A percentile compares a stretch with the other conserved stretches of the same genome.
Conservation (phyloP, 2,797 vertebrate species). For the Phrynocephalus vlangalii region DNA sequence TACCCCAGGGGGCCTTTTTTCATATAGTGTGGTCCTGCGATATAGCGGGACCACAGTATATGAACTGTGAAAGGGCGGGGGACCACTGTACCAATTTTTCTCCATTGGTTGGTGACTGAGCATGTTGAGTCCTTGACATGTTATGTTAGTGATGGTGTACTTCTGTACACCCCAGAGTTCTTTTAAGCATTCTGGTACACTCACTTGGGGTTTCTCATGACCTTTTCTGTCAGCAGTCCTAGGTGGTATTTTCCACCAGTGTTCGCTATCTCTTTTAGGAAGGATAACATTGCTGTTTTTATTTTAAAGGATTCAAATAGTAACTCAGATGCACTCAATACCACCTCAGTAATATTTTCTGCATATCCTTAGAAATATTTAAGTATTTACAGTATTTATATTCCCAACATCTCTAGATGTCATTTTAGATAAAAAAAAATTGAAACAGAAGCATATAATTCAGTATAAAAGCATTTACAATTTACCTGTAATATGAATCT, state of each 20-base stretch:
- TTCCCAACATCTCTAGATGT: background rate
- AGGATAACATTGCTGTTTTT: background rate
- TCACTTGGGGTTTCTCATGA: background rate
- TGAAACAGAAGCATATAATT: background rate
- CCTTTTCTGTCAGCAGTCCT: background rate
- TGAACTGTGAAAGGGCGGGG: too few relatives aligned
- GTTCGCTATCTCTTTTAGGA: background rate
- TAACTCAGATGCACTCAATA: background rate
- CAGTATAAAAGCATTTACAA: background rate
- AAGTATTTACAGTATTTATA: too few relatives aligned
- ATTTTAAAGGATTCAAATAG: background rate
- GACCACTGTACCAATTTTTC: too few relatives aligned
- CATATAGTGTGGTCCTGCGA: too few relatives aligned
- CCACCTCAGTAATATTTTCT: background rate
- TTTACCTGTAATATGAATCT: background rate
- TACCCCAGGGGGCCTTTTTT: too few relatives aligned
- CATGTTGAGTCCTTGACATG: too few relatives aligned
- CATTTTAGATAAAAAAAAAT: background rate
- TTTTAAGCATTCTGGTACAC: background rate
- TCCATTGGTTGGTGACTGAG: too few relatives aligned
- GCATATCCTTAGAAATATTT: background rate
- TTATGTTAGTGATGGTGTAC: background rate
- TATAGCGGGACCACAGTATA: too few relatives aligned
- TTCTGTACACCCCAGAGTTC: background rate
- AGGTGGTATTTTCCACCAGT: background rate